Base-by-base conservation (phyloP, 64 coral and sea anemone genomes). In the Dendronephthya gigantea region DNA sequence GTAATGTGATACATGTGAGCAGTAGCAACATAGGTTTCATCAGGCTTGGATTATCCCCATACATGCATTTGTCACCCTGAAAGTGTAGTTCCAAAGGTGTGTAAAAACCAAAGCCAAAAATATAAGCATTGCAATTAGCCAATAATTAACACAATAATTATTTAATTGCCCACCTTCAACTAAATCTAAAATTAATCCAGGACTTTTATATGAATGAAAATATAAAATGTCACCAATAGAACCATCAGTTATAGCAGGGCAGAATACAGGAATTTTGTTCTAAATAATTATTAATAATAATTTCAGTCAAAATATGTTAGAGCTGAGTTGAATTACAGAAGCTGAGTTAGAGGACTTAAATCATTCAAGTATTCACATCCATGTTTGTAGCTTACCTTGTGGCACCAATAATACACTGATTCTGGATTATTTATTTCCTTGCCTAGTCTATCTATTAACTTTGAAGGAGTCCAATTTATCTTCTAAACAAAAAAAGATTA, bases 371-470 rank as follows among this genome's bases (percentile, higher is more conserved):
- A 17, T 35, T 27, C 31, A 69, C 19, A 7, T 0, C 50, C 22
- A n/a, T n/a, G n/a, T n/a, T n/a, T n/a, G n/a, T n/a, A 2, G 8
- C 22, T 34, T 79, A 79, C 72, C 72, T 79, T 79, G 30, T 79
- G 72, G 17, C 72, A 79, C 72, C 72, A 79, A 79, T 79, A 98
- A 22, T 91, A 92, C 49, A 98, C 95, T 45, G 95, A 98, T 19
- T 98, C 95, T 33, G 95, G 87, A 56, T 98, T 81, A 88, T 98
- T 74, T 16, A 98, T 98, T 93, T 98, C 95, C 82, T 92, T 93
- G 25, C 95, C 95, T 48, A 98, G 88, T 39, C 90, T 70, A 39
- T 86, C 72, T 81, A 98, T 98, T 5, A 98, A 48, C 49, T 98
- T 91, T 16, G 95, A 98, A 29, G 95, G 95, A 68, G 95, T 98